Conservation (phyloP, 2,888 invertebrate species). For the Brachynemurus nebulosus region DNA sequence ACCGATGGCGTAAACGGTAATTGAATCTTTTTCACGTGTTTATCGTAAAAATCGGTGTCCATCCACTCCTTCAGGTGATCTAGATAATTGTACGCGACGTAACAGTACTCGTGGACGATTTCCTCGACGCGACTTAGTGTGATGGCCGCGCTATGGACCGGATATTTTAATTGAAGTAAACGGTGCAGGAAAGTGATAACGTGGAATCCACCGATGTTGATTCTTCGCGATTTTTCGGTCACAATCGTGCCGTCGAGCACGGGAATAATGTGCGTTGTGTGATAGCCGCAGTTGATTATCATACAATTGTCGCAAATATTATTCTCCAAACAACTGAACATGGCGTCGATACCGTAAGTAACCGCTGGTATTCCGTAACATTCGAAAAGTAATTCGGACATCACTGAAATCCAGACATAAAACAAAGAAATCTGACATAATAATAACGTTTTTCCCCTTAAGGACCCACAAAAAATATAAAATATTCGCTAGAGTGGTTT, state of each 20-base stretch:
- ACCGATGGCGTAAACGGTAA: conserved; percentile 61
- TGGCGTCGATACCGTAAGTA: conserved; percentile 74
- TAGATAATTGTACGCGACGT: conserved; percentile 63
- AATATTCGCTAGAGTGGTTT: no score
- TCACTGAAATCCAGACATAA: conserved; percentile 45
- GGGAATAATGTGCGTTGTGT: conserved; percentile 78
- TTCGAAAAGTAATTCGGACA: conserved; percentile 90
- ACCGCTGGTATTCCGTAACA: conserved; percentile 78
- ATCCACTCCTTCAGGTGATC: conserved; percentile 71
- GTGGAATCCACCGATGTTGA: conserved; percentile 81
- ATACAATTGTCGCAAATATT: conserved; percentile 46
- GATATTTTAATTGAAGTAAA: conserved; percentile 83
- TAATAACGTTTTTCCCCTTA: no score
- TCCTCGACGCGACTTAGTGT: conserved; percentile 80
- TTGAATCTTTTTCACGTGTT: conserved; percentile 72
- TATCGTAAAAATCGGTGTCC: conserved; percentile 65
- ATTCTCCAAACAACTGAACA: conserved; percentile 56
- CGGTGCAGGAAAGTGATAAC: conserved; percentile 74
- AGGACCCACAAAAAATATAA: no score
- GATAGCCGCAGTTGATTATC: conserved; percentile 75
- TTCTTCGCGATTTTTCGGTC: conserved; percentile 55
- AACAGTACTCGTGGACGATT: conserved; percentile 66
- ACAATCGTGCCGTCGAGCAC: conserved; percentile 58
- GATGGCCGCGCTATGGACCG: conserved; percentile 77
- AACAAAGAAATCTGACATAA: no score